Conservation (phyloP, 2,888 invertebrate genomes). For the Sesamia inferens region DNA sequence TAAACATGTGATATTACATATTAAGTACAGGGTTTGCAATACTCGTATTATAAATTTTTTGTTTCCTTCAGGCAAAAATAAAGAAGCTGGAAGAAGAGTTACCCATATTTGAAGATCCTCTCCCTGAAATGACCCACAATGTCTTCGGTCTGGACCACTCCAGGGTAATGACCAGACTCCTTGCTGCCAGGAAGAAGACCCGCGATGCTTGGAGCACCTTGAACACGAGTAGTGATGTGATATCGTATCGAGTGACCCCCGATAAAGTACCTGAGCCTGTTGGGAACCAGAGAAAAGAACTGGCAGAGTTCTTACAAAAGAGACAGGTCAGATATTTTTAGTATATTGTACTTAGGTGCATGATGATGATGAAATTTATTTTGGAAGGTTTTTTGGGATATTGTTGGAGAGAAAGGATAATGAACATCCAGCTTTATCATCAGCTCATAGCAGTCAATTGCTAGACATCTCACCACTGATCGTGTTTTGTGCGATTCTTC, state of each 20-base stretch:
- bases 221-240: slow-evolving; percentile 70
- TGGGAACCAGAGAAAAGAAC: slow-evolving; percentile 83
- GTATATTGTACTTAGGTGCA: neutral
- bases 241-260: slow-evolving; percentile 76
- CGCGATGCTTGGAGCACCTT: slow-evolving; percentile 88
- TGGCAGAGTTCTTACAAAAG: slow-evolving; percentile 89
- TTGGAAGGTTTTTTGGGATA: neutral
- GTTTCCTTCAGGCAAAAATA: slow-evolving; percentile 80
- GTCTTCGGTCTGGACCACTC: slow-evolving; percentile 92
- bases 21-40: neutral
- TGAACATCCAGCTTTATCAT: neutral
- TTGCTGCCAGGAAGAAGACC: slow-evolving; percentile 87
- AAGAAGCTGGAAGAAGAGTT: slow-evolving; percentile 80
- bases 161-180: slow-evolving; percentile 90
- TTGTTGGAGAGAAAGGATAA: neutral
- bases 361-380: neutral
- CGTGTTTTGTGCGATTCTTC: neutral
- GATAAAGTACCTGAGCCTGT: slow-evolving; percentile 65
- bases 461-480: neutral
- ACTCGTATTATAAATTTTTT: neutral
- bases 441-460: neutral
- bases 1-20: neutral
- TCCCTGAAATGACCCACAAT: slow-evolving; percentile 93
- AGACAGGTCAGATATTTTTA: slow-evolving; percentile 81
- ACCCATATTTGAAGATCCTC: slow-evolving; percentile 78